A percentile compares a stretch with the other conserved stretches of the same genome.
Evolutionary conservation across 2,113 vertebrate genomes (phyloP).

Genomic region (Rattus rattus): DNA sequence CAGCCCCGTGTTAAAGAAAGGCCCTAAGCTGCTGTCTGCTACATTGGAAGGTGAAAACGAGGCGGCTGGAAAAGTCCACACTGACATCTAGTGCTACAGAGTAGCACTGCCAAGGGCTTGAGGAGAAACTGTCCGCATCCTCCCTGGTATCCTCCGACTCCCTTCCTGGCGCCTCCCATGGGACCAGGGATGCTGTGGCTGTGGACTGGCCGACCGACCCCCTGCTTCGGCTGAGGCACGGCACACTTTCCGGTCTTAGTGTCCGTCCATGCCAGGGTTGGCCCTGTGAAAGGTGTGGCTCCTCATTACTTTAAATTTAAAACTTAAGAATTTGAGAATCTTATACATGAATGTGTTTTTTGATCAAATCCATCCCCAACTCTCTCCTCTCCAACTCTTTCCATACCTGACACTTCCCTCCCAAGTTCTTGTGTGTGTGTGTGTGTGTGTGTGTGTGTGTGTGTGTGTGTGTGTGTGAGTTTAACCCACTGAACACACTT

Average conservation of each 20-base stretch:
- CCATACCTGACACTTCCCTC: background rate
- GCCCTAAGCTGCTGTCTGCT: background rate
- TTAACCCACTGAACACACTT: background rate
- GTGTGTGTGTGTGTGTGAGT: background rate
- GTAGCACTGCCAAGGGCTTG: constrained; percentile 68
- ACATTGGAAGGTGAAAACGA: background rate
- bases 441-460: background rate
- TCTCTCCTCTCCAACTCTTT: background rate
- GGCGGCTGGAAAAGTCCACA: constrained; percentile 79
- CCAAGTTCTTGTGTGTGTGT: too few species aligned
- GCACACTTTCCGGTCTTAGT: background rate
- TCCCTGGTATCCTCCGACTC: background rate
- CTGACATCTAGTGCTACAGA: constrained; percentile 89
- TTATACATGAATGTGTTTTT: background rate
- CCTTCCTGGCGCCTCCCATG: background rate
- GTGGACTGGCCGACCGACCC: background rate
- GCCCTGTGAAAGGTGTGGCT: background rate
- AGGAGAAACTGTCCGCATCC: background rate
- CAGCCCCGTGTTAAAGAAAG: background rate
- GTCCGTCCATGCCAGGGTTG: background rate
- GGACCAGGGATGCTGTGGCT: background rate
- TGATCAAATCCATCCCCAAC: background rate
- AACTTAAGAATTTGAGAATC: background rate
- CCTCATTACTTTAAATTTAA: background rate
- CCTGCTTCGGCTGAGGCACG: background rate